Evolutionary conservation across 2,113 vertebrate genomes (phyloP), one percentile per base, ranked within the genome.

Genomic region (Oxyruncus cristatus): DNA sequence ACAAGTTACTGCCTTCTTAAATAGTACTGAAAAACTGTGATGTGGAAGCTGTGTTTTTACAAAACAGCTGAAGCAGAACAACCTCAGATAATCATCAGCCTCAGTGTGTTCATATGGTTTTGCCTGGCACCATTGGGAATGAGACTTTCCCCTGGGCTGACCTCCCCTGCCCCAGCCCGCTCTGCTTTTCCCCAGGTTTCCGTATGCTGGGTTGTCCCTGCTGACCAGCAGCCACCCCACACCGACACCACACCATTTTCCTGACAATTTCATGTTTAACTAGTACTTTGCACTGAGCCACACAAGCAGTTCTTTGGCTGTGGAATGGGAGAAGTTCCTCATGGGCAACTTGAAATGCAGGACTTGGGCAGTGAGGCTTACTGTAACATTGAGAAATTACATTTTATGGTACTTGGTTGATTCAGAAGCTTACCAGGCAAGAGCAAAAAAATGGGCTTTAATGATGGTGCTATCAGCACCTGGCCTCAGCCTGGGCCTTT

Each of bases 161-260:
- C 55, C 33, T 62, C 44, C 39, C 37, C 33, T 8, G 12, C 14
- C 65, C n/a, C 44, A 49, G 24, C 37, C 71, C 5, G 0, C 44
- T 50, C 47, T 28, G 58, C 18, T 37, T 47, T 42, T 24, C 37
- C 28, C 49, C 46, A 28, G 66, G 11, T 53, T 72, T 27, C 50
- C 5, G 0, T 3, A 22, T 2, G 9, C n/a, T 50, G 42, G 47
- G 44, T 3, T 27, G 3, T 28, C n/a, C 2, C 58, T 56, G 41
- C 49, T n/a, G 49, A 20, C 41, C 4, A 0, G 5, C 68, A 26
- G 20, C 44, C 58, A 27, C 53, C 35, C 35, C 14, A 32, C 72
- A n/a, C 15, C 13, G 58, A 21, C 56, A 28, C 32, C 0, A 14
- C 44, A 46, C 41, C 14, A 0, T 28, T 49, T 21, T 62, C 63